Base-by-base conservation (phyloP, 1,140 invertebrate genomes). In the Geopemphigus sp. region DNA sequence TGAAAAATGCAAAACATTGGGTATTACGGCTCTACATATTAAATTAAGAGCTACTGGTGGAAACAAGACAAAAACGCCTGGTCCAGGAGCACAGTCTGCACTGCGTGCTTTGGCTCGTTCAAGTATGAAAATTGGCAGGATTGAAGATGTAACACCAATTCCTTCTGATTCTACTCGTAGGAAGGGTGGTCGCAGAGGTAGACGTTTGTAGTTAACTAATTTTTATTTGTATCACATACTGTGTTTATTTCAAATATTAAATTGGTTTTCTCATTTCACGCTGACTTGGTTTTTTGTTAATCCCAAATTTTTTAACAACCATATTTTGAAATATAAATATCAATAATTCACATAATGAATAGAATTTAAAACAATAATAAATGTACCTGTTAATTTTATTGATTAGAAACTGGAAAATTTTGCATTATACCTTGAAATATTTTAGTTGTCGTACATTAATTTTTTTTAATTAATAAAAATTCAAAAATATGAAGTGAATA, bases 121-220 rank as follows among this genome's bases (percentile, higher is more conserved):
- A 64, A 96, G 94, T 82, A 99, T 99, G 95, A 99, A 98, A 87
- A 99, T 99, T 87, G 98, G 98, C 59, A 91, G 98, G 83, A 99
- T 99, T 87, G 96, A 96, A 88, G 98, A 99, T 90, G 98, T 99
- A 0, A 99, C 98, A 12, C 98, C 98, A 17, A 98, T 99, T 87
- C 98, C 98, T 85, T 98, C 97, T 81, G 98, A 99, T 87, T 95
- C 95, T 50, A 99, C 97, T 24, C 92, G 98, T 85, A 96, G 97
- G 90, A 99, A 99, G 93, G 98, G 98, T 86, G 98, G 98, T 90
- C 92, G 98, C 85, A 92, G 98, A 89, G 98, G 98, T 90, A 93
- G 98, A 87, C 92, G 98, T 89, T 90, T 99, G 90, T 99, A 98
- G 70, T 73, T 80, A n/a, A 24, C 68, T 56, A 47, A 61, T 54